These are phyloP conservation scores for Dicrurus megarhynchus DNA, from an alignment of 2,113 vertebrate genomes.

Conservation along the genomic window DNA sequence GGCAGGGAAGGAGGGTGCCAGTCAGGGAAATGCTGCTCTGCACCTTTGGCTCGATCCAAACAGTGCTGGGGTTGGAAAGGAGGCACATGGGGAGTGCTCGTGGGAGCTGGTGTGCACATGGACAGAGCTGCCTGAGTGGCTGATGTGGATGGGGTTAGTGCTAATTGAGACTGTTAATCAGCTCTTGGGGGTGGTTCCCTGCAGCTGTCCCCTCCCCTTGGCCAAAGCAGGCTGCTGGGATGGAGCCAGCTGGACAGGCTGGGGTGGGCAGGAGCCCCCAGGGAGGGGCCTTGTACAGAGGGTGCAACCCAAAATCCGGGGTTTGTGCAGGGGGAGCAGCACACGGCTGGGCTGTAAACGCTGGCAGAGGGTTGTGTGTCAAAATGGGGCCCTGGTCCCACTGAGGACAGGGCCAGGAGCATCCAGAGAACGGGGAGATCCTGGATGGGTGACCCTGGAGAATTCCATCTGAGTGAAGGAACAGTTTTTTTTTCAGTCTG, in stretches of 20 bases:
- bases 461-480: background rate
- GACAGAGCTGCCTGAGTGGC: background rate
- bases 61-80: background rate
- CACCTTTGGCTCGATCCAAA: background rate
- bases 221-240: background rate
- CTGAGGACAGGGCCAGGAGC: background rate
- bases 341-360: accelerated
- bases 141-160: background rate
- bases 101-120: background rate
- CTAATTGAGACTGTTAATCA: background rate
- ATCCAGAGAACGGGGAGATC: background rate
- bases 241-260: background rate
- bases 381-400: background rate
- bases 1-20: background rate
- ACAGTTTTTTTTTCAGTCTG: background rate
- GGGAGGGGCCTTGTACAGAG: background rate
- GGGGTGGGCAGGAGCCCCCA: background rate
- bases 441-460: background rate
- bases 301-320: background rate
- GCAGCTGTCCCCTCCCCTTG: background rate
- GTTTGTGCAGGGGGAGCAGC: background rate
- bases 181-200: background rate
- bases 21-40: background rate
- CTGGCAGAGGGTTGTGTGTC: background rate
- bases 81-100: accelerated